Percentiles rank a stretch among this genome's conserved stretches.
Evolutionary conservation across 2,113 vertebrate species (phyloP).

Genomic region (Ia io): DNA sequence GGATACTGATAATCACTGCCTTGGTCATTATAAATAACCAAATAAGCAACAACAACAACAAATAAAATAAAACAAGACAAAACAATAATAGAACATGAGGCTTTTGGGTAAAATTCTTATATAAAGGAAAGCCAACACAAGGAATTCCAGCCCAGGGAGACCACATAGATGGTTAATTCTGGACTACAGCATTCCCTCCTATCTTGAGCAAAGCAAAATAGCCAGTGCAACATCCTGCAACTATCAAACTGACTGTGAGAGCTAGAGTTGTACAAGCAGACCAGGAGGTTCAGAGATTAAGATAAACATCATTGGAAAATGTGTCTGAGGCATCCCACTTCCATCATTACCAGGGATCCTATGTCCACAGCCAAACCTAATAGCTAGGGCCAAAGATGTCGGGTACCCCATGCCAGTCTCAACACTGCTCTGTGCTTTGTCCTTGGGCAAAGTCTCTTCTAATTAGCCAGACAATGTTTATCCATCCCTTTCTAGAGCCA

Average conservation of each 20-base stretch:
- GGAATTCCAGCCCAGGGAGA: not conserved
- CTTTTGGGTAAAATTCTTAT: not conserved
- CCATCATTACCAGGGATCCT: not conserved
- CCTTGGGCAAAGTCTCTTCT: not conserved
- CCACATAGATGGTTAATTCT: not conserved
- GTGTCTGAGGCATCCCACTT: not conserved
- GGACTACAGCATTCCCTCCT: not conserved
- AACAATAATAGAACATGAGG: not conserved
- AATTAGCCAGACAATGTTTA: not conserved
- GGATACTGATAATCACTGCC: not conserved
- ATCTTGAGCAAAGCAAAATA: not conserved
- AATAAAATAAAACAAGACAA: not conserved
- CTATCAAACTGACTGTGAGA: not conserved
- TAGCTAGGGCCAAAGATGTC: not conserved
- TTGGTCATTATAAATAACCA: not conserved
- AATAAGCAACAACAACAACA: not conserved
- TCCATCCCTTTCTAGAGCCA: not conserved
- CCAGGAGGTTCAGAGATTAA: not conserved
- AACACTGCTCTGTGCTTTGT: not conserved
- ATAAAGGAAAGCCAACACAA: not conserved
- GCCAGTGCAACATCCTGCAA: not conserved
- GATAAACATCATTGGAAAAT: not conserved
- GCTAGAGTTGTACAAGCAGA: not conserved
- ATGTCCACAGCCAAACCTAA: not conserved
- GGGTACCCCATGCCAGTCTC: not conserved